Conservation (phyloP, 2,888 invertebrate species). For the Monopis laevigella region DNA sequence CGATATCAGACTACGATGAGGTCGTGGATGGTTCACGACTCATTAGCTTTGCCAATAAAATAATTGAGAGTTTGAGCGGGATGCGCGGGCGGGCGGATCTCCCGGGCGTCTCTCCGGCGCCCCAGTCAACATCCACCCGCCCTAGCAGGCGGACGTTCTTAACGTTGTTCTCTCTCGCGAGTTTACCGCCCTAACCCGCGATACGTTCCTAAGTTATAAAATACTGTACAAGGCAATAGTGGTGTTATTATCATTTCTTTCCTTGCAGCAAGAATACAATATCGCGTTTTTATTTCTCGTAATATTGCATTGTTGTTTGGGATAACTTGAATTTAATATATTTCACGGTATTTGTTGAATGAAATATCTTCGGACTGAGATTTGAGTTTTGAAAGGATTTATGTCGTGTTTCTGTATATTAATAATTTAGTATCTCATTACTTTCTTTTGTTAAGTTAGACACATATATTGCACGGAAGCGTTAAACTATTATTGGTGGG, state of each 20-base stretch:
- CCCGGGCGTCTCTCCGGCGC: conserved; percentile 34
- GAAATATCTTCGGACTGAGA: no score
- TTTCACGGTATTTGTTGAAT: no score
- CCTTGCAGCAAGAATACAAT: no score
- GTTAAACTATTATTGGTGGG: no score
- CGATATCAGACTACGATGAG: conserved; percentile 32
- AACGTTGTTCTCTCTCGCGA: conserved; percentile 1
- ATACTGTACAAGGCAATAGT: conserved; percentile 7
- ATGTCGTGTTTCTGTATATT: no score
- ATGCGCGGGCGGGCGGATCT: conserved; percentile 26
- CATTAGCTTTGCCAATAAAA: conserved; percentile 65
- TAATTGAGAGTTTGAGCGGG: conserved; percentile 58
- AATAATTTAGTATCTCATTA: no score
- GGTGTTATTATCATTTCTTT: conserved; percentile 11
- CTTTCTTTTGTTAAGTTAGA: no score
- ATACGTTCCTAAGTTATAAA: conserved; percentile 3
- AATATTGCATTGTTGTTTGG: no score
- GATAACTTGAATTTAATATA: no score
- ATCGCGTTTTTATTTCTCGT: no score
- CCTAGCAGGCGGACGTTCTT: conserved; percentile 43
- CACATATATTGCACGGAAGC: no score
- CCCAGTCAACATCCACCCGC: conserved; percentile 54
- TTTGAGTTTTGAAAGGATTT: no score
- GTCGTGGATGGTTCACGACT: conserved; percentile 42
- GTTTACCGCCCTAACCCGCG: conserved; percentile 1